These are phyloP conservation scores for Thera britannica DNA, from an alignment of 2,888 invertebrate species.

Conservation along the genomic window DNA sequence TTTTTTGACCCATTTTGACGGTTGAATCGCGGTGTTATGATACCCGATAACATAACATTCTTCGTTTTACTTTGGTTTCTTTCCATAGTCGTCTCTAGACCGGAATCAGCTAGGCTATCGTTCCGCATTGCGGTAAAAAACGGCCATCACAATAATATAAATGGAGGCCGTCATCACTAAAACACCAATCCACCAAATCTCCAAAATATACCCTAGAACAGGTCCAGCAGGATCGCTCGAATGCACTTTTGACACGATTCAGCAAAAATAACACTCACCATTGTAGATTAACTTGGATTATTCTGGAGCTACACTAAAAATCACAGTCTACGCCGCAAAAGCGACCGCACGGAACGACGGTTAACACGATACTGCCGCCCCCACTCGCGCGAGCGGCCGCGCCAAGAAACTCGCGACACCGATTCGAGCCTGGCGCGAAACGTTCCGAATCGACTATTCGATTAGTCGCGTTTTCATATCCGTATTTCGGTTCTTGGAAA, in stretches of 20 bases:
- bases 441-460: conserved; percentile 79
- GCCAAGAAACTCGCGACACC: conserved; percentile 78
- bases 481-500: conserved; percentile 61
- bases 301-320: conserved; percentile 85
- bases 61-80: conserved; percentile 41
- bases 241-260: conserved; percentile 72
- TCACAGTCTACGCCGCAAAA: conserved; percentile 84
- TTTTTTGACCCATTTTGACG: conserved; percentile 61
- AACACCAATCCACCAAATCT: conserved; percentile 79
- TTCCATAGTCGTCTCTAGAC: conserved; percentile 47
- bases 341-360: conserved; percentile 84
- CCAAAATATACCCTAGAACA: conserved; percentile 73
- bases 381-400: conserved; percentile 82
- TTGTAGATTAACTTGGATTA: conserved; percentile 86
- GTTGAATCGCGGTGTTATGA: conserved; percentile 47
- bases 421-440: conserved; percentile 77
- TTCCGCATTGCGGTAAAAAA: conserved; percentile 85
- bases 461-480: conserved; percentile 77
- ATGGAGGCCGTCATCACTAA: conserved; percentile 84
- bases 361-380: conserved; percentile 86
- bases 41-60: conserved; percentile 44
- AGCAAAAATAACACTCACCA: conserved; percentile 83
- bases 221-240: conserved; percentile 60
- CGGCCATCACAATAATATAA: conserved; percentile 83
- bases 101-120: conserved; percentile 56